Evolutionary conservation across 2,888 invertebrate species (phyloP).

Genomic region (Cheilosia scutellata): DNA sequence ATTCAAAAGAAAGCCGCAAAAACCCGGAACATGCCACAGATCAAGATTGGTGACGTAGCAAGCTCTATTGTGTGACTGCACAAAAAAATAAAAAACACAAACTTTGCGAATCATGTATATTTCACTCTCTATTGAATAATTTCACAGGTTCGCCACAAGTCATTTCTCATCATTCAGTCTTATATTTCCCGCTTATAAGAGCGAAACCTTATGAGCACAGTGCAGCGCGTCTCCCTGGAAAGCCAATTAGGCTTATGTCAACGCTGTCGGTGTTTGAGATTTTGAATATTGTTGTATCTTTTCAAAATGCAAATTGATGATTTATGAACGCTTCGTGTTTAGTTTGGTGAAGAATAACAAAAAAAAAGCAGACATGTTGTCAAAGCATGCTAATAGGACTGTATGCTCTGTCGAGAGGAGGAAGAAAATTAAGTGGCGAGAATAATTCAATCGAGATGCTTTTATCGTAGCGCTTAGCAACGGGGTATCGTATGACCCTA

Average conservation of each 20-base stretch:
- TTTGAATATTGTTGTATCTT: conserved; percentile 13
- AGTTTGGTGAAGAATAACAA: not conserved
- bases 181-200: conserved; percentile 21
- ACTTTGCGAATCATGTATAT: conserved; percentile 49
- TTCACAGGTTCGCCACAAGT: conserved; percentile 2
- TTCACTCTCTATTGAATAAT: conserved; percentile 35
- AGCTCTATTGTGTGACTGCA: not conserved
- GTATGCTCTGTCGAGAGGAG: conserved; percentile 21
- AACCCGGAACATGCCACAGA: not conserved
- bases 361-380: not conserved
- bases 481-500: conserved; percentile 35
- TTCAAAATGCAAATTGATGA: conserved; percentile 41
- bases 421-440: conserved; percentile 39
- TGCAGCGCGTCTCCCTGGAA: conserved; percentile 5
- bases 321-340: conserved; percentile 17
- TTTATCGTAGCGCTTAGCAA: conserved; percentile 22
- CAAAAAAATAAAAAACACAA: not conserved
- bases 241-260: conserved; percentile 44
- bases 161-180: not conserved
- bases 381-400: conserved; percentile 40
- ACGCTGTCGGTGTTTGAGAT: conserved; percentile 25
- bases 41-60: conserved; percentile 22
- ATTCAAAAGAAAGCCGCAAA: not conserved
- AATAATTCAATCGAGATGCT: conserved; percentile 19
- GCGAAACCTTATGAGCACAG: not conserved